Evolutionary conservation across 2,888 invertebrate species (phyloP).

Genomic region (Scaptomyza parva): DNA sequence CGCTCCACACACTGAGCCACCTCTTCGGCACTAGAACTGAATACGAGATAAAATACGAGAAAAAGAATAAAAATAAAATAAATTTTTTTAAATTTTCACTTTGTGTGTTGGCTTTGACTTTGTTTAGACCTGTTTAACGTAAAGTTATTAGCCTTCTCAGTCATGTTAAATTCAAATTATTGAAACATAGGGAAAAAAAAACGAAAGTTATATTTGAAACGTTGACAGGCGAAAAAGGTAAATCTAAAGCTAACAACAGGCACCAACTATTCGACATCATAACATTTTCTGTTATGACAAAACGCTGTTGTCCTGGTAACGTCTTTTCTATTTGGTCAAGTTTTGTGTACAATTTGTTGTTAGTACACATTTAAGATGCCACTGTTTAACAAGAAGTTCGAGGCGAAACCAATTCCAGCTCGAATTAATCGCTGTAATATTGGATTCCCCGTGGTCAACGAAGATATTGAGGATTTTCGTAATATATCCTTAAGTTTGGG

Average conservation of each 20-base stretch:
- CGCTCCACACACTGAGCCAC: conserved; percentile 73
- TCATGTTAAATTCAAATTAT: conserved; percentile 24
- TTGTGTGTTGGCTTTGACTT: not conserved
- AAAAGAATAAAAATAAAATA: not conserved
- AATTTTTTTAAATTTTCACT: not conserved
- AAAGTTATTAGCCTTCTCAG: conserved; percentile 53
- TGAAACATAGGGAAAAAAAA: not conserved
- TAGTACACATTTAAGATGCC: conserved; percentile 74
- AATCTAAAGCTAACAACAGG: conserved; percentile 6
- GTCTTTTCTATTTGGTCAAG: conserved; percentile 31
- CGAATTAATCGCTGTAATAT: conserved; percentile 81
- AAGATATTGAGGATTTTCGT: conserved; percentile 83
- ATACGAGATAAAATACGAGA: not conserved
- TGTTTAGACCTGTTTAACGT: conserved; percentile 38
- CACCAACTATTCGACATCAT: not conserved
- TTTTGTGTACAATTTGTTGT: conserved; percentile 5
- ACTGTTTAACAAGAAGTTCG: conserved; percentile 84
- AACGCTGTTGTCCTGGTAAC: conserved; percentile 62
- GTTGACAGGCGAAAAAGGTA: not conserved
- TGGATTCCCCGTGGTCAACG: conserved; percentile 77
- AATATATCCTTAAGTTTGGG: conserved; percentile 81
- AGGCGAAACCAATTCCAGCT: conserved; percentile 81
- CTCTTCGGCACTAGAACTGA: conserved; percentile 44
- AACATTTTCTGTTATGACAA: conserved; percentile 33
- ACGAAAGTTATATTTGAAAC: conserved; percentile 42